Conservation (phyloP, 2,113 vertebrate genomes). For the Lampris incognitus region DNA sequence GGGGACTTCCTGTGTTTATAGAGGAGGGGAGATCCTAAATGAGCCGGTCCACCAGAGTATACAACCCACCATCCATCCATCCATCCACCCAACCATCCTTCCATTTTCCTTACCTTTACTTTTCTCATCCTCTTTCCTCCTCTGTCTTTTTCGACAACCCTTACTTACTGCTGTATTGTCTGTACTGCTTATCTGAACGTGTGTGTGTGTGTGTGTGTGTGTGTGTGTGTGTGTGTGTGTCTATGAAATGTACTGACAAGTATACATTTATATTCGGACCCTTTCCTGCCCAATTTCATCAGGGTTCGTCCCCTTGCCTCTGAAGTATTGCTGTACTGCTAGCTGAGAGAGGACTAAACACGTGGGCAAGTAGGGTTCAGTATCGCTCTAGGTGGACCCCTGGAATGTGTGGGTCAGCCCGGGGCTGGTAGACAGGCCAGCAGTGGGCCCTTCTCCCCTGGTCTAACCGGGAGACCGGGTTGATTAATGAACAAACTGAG, state of each 20-base stretch:
- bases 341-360: constrained; percentile 81
- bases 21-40: constrained; percentile 75
- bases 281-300: constrained; percentile 20
- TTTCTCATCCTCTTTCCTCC: constrained; percentile 1
- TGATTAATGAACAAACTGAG: constrained; percentile 76
- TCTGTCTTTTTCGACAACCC: too few species aligned
- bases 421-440: constrained; percentile 30
- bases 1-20: constrained; percentile 87
- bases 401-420: constrained; percentile 68
- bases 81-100: constrained; percentile 37
- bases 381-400: constrained; percentile 81
- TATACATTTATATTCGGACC: constrained; percentile 11
- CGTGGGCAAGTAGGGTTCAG: constrained; percentile 78
- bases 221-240: neutral
- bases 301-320: constrained; percentile 75
- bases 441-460: constrained; percentile 35
- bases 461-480: constrained; percentile 46
- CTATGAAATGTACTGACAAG: constrained; percentile 5
- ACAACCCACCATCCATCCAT: constrained; percentile 28
- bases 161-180: neutral
- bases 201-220: neutral
- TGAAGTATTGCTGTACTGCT: constrained; percentile 82
- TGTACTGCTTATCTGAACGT: neutral
- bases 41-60: constrained; percentile 76
- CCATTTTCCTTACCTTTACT: constrained; percentile 7